Base-by-base conservation (phyloP, 2,888 invertebrate species). In the Chrysodeixis includens region DNA sequence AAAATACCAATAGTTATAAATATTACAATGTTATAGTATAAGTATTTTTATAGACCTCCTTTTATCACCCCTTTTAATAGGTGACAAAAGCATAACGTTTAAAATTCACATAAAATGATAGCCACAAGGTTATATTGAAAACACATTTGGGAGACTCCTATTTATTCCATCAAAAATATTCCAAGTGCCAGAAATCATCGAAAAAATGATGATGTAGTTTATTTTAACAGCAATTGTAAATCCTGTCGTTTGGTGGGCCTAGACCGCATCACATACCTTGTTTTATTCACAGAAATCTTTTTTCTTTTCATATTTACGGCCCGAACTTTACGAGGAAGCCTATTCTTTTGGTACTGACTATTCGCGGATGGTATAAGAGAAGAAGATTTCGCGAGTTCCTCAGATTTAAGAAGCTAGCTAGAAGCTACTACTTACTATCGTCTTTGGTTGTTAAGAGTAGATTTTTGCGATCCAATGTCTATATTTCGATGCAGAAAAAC, bases 271-370 rank as follows among this genome's bases (percentile, higher is more conserved):
- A 86, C 78, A 75, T 78, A 76, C 79, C 80, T 78, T 86, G 83
- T 90, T 86, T 88, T 87, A 86, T 79, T 81, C 79, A 77, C 83
- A 83, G 76, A 88, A 90, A 89, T 90, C 86, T 79, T 90, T 90
- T 89, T 85, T 85, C 86, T 87, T 86, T 88, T 91, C 90, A 92
- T 91, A 92, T 92, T 92, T 92, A 92, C 89, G 87, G 88, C 86
- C 87, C 85, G 79, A 89, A 90, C 88, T 92, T 92, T 92, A 92
- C 89, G 92, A 90, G 87, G 80, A 83, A 84, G 88, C 88, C 90
- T 88, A 90, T 91, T 90, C 89, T 88, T 87, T 89, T 85, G 83
- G 81, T 87, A 84, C 82, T 84, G 79, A 82, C 85, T 85, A 85
- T 88, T 81, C 77, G 79, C 63, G 78, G 67, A 22, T 63, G 70